phyloP scores from a whole-genome alignment of 2,888 invertebrate genomes.

The Drosophila paranaensis region DNA sequence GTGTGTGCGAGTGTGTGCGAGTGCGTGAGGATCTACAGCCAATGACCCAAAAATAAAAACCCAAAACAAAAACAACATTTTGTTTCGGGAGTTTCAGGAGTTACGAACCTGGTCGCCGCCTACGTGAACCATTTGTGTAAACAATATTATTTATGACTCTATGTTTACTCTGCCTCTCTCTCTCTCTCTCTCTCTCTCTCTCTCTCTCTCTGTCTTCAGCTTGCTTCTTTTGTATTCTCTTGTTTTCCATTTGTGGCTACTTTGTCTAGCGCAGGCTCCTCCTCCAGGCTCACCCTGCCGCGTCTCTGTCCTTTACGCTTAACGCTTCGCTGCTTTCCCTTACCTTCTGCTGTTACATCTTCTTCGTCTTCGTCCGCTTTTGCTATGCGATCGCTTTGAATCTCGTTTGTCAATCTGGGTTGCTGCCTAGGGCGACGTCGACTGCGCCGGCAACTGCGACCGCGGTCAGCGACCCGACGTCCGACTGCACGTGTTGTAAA shows the following conservation, averaged over 20 bases:
- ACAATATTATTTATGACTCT: constrained; percentile 73
- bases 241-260: constrained; percentile 34
- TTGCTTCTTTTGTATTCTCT: constrained; percentile 41
- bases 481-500: constrained; percentile 78
- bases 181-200: neutral
- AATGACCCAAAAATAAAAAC: constrained; percentile 60
- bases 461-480: constrained; percentile 72
- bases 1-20: neutral
- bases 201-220: constrained; percentile 10
- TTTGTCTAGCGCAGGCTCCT: constrained; percentile 44
- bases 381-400: constrained; percentile 64
- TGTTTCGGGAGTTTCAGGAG: constrained; percentile 59
- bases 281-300: constrained; percentile 13
- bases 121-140: constrained; percentile 75
- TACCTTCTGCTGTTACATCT: constrained; percentile 33
- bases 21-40: constrained; percentile 61
- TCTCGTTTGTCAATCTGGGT: constrained; percentile 77
- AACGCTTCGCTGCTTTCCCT: constrained; percentile 64
- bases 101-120: constrained; percentile 42
- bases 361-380: constrained; percentile 12
- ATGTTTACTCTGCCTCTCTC: constrained; percentile 6
- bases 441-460: constrained; percentile 26
- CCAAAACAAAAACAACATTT: constrained; percentile 13
- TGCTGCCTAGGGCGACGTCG: constrained; percentile 45
- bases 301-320: constrained; percentile 64